phyloP scores from a whole-genome alignment of 2,797 vertebrate species.

The Eleutherodactylus coqui region DNA sequence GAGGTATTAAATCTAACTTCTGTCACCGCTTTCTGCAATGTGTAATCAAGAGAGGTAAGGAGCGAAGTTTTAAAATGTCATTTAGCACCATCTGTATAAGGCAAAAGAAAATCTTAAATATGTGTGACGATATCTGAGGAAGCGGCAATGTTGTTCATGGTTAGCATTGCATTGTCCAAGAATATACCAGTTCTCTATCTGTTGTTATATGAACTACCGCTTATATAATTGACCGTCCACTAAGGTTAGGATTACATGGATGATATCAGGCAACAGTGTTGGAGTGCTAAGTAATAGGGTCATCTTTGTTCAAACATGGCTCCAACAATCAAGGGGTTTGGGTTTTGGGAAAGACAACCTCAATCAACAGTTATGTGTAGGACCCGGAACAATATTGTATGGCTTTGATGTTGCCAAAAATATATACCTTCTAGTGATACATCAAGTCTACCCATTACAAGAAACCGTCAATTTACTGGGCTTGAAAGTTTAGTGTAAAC shows the following conservation, averaged over 20 bases:
- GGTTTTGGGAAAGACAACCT: too few species aligned
- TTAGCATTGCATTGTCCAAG: background rate
- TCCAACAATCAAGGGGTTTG: background rate
- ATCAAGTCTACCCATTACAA: background rate
- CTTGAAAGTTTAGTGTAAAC: background rate
- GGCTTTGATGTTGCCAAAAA: background rate
- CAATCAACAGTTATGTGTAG: too few species aligned
- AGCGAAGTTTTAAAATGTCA: slow-evolving; percentile 22
- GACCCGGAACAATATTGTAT: background rate
- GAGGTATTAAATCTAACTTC: slow-evolving; percentile 38
- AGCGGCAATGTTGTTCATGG: background rate
- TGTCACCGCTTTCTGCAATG: slow-evolving; percentile 19
- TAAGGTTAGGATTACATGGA: background rate
- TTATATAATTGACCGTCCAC: background rate
- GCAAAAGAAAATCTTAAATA: slow-evolving; percentile 31
- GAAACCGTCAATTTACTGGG: background rate
- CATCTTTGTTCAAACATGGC: background rate
- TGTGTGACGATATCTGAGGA: background rate
- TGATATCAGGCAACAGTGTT: background rate
- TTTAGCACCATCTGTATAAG: slow-evolving; percentile 61
- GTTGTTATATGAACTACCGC: background rate
- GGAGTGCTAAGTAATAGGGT: background rate
- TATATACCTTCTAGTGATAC: background rate
- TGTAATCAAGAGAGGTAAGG: slow-evolving; percentile 26
- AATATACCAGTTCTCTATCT: background rate